Percentiles rank a stretch among this genome's conserved stretches.
Conservation (phyloP, 2,113 vertebrate species). For the Gymnobelideus leadbeateri region DNA sequence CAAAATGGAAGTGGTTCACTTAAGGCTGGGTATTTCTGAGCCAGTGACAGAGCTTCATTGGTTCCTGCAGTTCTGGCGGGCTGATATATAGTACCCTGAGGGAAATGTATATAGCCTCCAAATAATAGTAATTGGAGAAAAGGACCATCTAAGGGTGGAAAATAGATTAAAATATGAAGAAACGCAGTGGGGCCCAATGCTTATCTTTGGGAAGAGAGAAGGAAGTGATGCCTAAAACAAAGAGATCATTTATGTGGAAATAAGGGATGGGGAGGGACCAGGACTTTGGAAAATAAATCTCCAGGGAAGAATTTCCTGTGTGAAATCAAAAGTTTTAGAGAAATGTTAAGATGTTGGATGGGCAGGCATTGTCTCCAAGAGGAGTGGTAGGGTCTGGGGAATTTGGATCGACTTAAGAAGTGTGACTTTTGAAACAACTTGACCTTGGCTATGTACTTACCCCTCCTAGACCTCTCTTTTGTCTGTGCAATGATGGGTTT, state of each 20-base stretch:
- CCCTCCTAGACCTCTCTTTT: background rate
- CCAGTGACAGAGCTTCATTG: background rate
- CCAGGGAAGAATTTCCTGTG: background rate
- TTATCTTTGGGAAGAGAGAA: slow-evolving; percentile 17
- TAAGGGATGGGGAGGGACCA: background rate
- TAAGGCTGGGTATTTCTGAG: background rate
- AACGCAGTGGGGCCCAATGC: background rate
- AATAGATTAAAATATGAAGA: background rate
- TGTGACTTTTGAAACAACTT: background rate
- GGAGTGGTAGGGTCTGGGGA: background rate
- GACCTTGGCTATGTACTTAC: background rate
- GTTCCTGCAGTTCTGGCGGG: background rate
- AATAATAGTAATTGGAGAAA: background rate
- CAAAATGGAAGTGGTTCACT: background rate
- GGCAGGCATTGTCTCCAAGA: slow-evolving; percentile 5
- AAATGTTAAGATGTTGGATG: slow-evolving; percentile 14
- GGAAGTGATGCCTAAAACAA: background rate
- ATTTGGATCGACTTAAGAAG: background rate
- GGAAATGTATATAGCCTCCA: background rate
- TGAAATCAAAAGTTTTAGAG: background rate
- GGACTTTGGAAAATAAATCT: background rate
- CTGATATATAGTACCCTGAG: background rate
- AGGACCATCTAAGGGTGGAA: background rate
- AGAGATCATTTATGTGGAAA: background rate
- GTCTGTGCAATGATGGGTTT: background rate